These are phyloP conservation scores for Agrochola macilenta DNA, from an alignment of 2,888 invertebrate species.

Conservation along the genomic window DNA sequence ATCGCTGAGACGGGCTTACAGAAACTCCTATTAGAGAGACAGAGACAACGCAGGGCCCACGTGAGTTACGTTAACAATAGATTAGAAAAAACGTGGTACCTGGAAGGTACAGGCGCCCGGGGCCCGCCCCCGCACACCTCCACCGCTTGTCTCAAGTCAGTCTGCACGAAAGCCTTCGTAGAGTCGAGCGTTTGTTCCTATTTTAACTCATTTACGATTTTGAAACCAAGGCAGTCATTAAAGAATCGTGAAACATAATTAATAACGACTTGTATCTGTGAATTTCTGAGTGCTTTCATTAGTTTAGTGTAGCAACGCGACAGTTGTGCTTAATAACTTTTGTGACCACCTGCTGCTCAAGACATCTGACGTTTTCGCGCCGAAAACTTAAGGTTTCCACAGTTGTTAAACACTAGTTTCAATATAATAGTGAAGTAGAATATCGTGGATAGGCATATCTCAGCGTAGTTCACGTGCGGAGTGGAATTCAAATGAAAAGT, in stretches of 20 bases:
- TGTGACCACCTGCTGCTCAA: constrained; percentile 79
- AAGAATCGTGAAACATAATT: constrained; percentile 64
- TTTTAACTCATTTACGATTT: constrained; percentile 47
- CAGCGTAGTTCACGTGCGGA: constrained; percentile 68
- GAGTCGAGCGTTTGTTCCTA: constrained; percentile 73
- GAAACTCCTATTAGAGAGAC: constrained; percentile 67
- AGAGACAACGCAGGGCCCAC: constrained; percentile 82
- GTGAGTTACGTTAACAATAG: constrained; percentile 89
- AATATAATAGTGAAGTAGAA: constrained; percentile 55
- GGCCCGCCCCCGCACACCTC: constrained; percentile 79
- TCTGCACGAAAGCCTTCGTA: constrained; percentile 81
- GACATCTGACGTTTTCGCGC: constrained; percentile 84
- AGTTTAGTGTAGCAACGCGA: constrained; percentile 71
- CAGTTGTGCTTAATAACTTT: constrained; percentile 72
- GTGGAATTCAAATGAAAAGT: constrained; percentile 84
- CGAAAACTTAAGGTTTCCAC: constrained; percentile 70
- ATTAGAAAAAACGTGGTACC: constrained; percentile 86
- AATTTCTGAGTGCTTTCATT: constrained; percentile 69
- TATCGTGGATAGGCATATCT: constrained; percentile 74
- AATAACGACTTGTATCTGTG: constrained; percentile 68
- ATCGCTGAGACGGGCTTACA: constrained; percentile 72
- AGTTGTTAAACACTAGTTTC: constrained; percentile 57
- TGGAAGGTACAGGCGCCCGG: constrained; percentile 83
- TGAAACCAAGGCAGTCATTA: constrained; percentile 34
- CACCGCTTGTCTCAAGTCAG: constrained; percentile 75